phyloP scores from a whole-genome alignment of 2,888 invertebrate species.

The Acanthacorydalis orientalis region DNA sequence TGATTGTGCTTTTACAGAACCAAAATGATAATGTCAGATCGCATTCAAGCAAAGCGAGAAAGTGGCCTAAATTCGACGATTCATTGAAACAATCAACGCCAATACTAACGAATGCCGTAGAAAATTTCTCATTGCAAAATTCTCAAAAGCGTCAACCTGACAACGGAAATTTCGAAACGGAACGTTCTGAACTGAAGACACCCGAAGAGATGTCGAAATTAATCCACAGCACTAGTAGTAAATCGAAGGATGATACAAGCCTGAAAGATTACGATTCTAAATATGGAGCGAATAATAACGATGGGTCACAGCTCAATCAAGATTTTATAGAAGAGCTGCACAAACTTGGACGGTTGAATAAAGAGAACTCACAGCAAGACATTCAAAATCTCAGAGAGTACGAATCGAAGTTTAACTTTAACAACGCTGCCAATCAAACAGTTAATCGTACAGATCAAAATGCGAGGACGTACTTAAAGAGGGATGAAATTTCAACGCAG shows the following conservation, averaged over 20 bases:
- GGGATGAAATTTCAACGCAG: neutral
- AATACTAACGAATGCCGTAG: too few species aligned
- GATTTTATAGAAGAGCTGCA: conserved; percentile 4
- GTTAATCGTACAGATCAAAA: neutral
- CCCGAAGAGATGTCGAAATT: too few species aligned
- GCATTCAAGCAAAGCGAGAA: neutral
- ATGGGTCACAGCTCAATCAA: neutral
- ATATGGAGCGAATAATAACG: neutral
- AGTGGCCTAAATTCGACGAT: neutral
- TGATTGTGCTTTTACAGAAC: conserved; percentile 4
- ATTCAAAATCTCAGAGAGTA: neutral
- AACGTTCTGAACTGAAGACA: too few species aligned
- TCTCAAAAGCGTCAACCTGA: too few species aligned
- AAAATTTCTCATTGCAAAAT: too few species aligned
- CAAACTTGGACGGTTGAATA: neutral
- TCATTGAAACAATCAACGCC: neutral
- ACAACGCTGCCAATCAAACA: neutral
- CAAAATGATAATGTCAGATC: neutral
- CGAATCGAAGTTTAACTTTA: neutral
- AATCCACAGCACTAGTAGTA: too few species aligned
- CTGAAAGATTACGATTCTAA: neutral
- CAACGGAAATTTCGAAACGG: too few species aligned
- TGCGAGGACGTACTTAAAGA: neutral
- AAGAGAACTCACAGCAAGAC: neutral
- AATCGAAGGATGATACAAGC: neutral